Evolutionary conservation across 2,888 invertebrate species (phyloP).

Genomic region (Euzophera pinguis): DNA sequence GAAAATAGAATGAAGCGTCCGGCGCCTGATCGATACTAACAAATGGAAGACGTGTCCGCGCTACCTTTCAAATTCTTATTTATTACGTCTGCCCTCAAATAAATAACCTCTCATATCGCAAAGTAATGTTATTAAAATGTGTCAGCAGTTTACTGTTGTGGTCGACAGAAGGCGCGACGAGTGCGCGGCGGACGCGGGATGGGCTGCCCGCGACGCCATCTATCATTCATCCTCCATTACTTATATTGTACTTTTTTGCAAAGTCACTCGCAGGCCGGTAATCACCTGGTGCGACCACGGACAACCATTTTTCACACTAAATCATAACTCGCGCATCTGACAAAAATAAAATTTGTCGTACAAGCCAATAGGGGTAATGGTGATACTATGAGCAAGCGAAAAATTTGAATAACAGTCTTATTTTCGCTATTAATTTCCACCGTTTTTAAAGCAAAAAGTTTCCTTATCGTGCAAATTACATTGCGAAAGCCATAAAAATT

Average conservation of each 20-base stretch:
- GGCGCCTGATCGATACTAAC: constrained; percentile 62
- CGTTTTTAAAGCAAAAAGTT: constrained; percentile 21
- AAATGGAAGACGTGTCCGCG: constrained; percentile 62
- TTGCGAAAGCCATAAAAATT: constrained; percentile 5
- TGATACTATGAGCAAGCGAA: constrained; percentile 64
- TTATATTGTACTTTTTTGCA: constrained; percentile 79
- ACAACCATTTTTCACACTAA: constrained; percentile 77
- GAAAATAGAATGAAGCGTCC: constrained; percentile 54
- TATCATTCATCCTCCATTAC: constrained; percentile 80
- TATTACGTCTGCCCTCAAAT: constrained; percentile 70
- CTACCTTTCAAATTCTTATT: constrained; percentile 71
- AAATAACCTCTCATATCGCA: constrained; percentile 73
- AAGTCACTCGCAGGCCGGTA: constrained; percentile 78
- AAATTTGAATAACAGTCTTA: constrained; percentile 44
- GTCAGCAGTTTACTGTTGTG: constrained; percentile 71
- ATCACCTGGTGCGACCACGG: constrained; percentile 77
- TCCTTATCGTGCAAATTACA: constrained; percentile 6
- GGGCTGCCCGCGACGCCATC: constrained; percentile 59
- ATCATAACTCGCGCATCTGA: constrained; percentile 76
- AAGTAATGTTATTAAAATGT: constrained; percentile 79
- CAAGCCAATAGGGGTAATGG: constrained; percentile 75
- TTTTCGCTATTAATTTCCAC: constrained; percentile 32
- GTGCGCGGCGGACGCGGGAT: constrained; percentile 40
- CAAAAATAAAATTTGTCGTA: constrained; percentile 78
- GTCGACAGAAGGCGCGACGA: constrained; percentile 35